phyloP scores from a whole-genome alignment of 2,888 invertebrate species.

The Drosophila phalerata region DNA sequence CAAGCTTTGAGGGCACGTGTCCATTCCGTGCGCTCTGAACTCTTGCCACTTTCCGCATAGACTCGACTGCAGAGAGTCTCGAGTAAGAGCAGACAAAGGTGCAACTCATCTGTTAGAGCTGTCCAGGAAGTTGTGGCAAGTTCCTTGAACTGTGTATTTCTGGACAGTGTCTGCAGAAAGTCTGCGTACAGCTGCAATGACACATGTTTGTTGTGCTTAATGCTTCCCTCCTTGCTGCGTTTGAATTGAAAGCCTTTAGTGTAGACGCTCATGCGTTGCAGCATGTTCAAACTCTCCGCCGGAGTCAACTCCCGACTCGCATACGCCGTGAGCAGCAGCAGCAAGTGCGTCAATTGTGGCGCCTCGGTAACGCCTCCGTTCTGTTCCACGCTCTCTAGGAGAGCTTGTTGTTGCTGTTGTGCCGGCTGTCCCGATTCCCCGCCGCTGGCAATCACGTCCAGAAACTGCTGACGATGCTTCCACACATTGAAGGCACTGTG shows the following conservation, averaged over 20 bases:
- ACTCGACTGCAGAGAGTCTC: conserved; percentile 56
- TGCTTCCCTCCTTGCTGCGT: conserved; percentile 15
- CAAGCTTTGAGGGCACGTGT: conserved; percentile 84
- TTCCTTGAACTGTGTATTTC: conserved; percentile 84
- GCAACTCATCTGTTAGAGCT: conserved; percentile 41
- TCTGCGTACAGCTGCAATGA: conserved; percentile 87
- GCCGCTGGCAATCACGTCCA: conserved; percentile 67
- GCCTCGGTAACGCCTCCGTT: conserved; percentile 63
- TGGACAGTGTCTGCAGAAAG: conserved; percentile 86
- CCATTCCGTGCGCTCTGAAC: conserved; percentile 69
- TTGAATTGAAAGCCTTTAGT: conserved; percentile 60
- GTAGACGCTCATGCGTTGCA: conserved; percentile 60
- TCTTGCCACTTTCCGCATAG: conserved; percentile 37
- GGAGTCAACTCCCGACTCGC: conserved; percentile 61
- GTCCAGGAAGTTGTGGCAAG: conserved; percentile 78
- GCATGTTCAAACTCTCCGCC: conserved; percentile 61
- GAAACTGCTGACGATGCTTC: conserved; percentile 75
- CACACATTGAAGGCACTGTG: conserved; percentile 46
- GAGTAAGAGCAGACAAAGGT: conserved; percentile 69
- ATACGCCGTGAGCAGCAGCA: conserved; percentile 75
- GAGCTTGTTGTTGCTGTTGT: conserved; percentile 54
- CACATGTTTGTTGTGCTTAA: conserved; percentile 85
- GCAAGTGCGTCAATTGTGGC: conserved; percentile 71
- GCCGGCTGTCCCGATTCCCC: conserved; percentile 33
- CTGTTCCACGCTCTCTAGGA: conserved; percentile 74